Conservation (phyloP, 2,113 vertebrate genomes). For the Macheiramphus alcinus region DNA sequence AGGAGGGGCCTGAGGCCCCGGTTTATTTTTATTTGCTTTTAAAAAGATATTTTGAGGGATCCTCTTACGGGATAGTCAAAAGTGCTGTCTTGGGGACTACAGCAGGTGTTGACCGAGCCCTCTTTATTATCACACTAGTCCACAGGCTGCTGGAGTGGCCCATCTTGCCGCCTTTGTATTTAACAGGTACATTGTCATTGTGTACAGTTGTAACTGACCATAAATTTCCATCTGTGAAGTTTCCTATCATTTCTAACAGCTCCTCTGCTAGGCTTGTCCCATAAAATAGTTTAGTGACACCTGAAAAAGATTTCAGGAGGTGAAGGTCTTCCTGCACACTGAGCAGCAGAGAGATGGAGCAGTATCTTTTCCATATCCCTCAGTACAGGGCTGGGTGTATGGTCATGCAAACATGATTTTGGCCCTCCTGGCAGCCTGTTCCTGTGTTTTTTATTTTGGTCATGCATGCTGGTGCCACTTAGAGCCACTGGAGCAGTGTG, state of each 20-base stretch:
- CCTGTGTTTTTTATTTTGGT: background rate
- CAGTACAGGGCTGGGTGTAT: background rate
- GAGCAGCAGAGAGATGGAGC: background rate
- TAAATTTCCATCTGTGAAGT: background rate
- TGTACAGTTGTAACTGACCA: background rate
- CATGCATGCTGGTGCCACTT: fast-evolving
- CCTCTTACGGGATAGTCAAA: background rate
- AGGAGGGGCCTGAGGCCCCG: background rate
- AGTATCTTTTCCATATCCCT: background rate
- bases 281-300: background rate
- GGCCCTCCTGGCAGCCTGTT: background rate
- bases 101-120: background rate
- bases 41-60: background rate
- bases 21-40: background rate
- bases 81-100: background rate
- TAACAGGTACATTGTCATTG: background rate
- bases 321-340: background rate
- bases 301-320: background rate
- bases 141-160: background rate
- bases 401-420: background rate
- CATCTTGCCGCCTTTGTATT: background rate
- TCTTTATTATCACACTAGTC: background rate
- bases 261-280: background rate
- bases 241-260: background rate
- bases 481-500: background rate